A percentile compares a stretch with the other conserved stretches of the same genome.
phyloP scores from a whole-genome alignment of 2,113 vertebrate genomes.

The Butorides virescens region DNA sequence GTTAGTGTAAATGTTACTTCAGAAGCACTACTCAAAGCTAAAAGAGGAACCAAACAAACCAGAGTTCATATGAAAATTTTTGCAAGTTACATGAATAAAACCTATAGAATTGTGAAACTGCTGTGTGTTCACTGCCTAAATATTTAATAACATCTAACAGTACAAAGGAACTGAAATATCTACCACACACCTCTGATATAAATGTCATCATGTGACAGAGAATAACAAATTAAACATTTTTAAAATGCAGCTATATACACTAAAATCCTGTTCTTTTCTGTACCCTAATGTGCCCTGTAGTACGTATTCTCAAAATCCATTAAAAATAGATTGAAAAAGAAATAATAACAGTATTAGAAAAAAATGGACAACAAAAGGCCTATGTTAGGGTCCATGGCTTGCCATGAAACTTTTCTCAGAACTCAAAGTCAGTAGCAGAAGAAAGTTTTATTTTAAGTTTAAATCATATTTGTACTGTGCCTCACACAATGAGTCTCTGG shows the following conservation, averaged over 20 bases:
- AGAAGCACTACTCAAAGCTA: not conserved
- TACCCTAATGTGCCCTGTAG: not conserved
- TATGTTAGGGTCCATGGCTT: not conserved
- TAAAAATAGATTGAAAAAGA: not conserved
- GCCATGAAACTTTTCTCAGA: not conserved
- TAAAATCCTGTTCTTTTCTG: not conserved
- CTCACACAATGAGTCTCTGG: not conserved
- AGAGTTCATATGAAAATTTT: not conserved
- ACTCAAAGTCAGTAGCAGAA: not conserved
- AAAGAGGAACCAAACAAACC: not conserved
- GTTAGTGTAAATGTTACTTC: not conserved
- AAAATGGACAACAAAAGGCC: not conserved
- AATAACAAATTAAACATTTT: not conserved
- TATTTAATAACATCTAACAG: not conserved
- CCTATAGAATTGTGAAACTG: not conserved
- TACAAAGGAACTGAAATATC: not conserved
- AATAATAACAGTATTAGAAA: not conserved
- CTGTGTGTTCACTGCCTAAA: not conserved
- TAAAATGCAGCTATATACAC: not conserved
- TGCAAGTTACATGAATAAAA: not conserved
- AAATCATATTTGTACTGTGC: not conserved
- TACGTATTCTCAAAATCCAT: not conserved
- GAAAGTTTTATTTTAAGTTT: not conserved
- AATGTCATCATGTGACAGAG: not conserved
- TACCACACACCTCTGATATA: not conserved